phyloP scores from a whole-genome alignment of 2,888 invertebrate species.

The Eilema sororculum region DNA sequence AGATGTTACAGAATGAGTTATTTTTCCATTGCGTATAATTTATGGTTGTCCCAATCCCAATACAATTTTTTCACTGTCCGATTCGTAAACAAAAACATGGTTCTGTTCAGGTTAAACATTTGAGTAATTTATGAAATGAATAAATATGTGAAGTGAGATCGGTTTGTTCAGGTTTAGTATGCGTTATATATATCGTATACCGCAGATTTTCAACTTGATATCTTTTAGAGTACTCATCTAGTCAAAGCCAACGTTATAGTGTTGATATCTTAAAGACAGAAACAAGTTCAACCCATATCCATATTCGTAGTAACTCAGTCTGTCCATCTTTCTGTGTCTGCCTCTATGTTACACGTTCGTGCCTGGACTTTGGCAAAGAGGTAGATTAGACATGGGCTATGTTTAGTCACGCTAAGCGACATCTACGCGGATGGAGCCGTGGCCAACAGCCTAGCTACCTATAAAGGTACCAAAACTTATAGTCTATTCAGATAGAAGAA shows the following conservation, averaged over 20 bases:
- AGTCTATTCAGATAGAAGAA: neutral
- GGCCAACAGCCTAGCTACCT: too few relatives aligned
- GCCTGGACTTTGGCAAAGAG: too few relatives aligned
- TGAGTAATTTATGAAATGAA: slow-evolving; percentile 26
- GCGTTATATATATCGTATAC: too few relatives aligned
- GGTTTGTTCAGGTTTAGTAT: neutral
- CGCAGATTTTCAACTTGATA: too few relatives aligned
- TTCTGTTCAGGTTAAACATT: slow-evolving; percentile 27
- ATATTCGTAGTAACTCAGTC: too few relatives aligned
- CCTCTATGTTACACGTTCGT: too few relatives aligned
- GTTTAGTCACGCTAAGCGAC: too few relatives aligned
- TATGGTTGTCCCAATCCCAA: slow-evolving; percentile 63
- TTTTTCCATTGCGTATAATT: slow-evolving; percentile 66
- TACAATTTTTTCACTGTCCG: slow-evolving; percentile 56
- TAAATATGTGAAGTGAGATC: neutral
- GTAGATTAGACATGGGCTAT: too few relatives aligned
- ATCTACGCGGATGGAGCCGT: too few relatives aligned
- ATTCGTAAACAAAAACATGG: slow-evolving; percentile 26
- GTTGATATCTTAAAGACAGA: too few relatives aligned
- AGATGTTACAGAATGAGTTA: slow-evolving; percentile 70
- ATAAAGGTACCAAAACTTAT: neutral
- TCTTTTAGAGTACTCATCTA: neutral
- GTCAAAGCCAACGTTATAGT: neutral
- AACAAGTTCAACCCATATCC: too few relatives aligned
- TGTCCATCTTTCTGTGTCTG: too few relatives aligned